Percentiles rank a stretch among this genome's conserved stretches.
Evolutionary conservation across 2,113 vertebrate species (phyloP).

Genomic region (Emydocephalus ijimae): DNA sequence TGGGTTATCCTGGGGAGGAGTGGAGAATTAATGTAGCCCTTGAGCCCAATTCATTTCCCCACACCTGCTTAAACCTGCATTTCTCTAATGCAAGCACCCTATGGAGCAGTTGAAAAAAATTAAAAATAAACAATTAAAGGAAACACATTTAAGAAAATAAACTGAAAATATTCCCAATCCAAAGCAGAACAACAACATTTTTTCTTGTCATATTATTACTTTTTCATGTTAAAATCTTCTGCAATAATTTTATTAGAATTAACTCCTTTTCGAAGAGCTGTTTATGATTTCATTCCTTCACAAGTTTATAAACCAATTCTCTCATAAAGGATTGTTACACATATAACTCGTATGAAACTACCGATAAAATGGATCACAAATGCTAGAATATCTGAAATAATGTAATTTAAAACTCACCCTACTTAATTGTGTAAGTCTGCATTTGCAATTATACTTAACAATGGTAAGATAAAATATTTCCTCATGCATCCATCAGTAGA

Average conservation of each 20-base stretch:
- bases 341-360: not conserved
- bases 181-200: not conserved
- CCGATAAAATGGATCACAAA: not conserved
- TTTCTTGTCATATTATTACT: not conserved
- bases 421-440: not conserved
- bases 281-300: not conserved
- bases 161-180: not conserved
- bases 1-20: not conserved
- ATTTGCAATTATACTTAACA: not conserved
- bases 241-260: not conserved
- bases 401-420: not conserved
- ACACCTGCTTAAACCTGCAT: not conserved
- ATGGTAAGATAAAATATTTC: not conserved
- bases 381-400: not conserved
- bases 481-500: not conserved
- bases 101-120: not conserved
- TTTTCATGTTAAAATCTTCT: not conserved
- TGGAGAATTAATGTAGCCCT: not conserved
- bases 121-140: not conserved
- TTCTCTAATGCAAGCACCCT: not conserved
- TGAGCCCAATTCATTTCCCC: not conserved
- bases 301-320: not conserved
- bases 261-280: not conserved
- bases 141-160: not conserved
- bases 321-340: not conserved